Percentiles rank a stretch among this genome's conserved stretches.
Evolutionary conservation across 2,888 invertebrate genomes (phyloP).

Genomic region (Tuberolachnus salignus): DNA sequence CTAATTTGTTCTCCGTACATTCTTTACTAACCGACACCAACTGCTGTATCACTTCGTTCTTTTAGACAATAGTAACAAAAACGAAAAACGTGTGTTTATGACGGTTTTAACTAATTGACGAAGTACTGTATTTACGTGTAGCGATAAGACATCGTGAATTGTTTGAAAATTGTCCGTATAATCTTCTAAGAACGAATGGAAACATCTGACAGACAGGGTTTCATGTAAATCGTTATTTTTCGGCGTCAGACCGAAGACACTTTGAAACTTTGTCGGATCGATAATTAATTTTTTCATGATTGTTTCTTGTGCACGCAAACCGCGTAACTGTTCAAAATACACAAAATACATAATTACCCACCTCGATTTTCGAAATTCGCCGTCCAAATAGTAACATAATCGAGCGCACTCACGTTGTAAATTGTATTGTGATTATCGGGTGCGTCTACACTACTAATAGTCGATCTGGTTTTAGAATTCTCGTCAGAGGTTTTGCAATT

Average conservation of each 20-base stretch:
- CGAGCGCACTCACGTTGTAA: not conserved
- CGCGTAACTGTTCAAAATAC: too few species aligned
- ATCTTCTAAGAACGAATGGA: not conserved
- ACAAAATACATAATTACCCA: not conserved
- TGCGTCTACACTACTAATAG: not conserved
- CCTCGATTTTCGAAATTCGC: not conserved
- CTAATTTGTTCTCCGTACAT: too few species aligned
- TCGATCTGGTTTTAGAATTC: not conserved
- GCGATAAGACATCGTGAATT: not conserved
- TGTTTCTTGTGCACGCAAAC: not conserved
- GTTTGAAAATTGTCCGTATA: not conserved
- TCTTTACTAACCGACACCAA: too few species aligned
- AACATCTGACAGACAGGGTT: not conserved
- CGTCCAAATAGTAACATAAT: not conserved
- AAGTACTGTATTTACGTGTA: not conserved
- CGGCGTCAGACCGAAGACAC: not conserved
- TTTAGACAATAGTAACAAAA: too few species aligned
- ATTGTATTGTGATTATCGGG: too few species aligned
- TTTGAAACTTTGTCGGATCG: not conserved
- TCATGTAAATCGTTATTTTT: not conserved
- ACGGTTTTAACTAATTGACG: too few species aligned
- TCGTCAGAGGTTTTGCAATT: not conserved
- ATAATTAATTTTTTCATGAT: not conserved
- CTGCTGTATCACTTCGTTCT: too few species aligned
- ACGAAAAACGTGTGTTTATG: too few species aligned